These are phyloP conservation scores for Dolichallabes microphthalmus DNA, from an alignment of 2,113 vertebrate genomes.

Conservation along the genomic window DNA sequence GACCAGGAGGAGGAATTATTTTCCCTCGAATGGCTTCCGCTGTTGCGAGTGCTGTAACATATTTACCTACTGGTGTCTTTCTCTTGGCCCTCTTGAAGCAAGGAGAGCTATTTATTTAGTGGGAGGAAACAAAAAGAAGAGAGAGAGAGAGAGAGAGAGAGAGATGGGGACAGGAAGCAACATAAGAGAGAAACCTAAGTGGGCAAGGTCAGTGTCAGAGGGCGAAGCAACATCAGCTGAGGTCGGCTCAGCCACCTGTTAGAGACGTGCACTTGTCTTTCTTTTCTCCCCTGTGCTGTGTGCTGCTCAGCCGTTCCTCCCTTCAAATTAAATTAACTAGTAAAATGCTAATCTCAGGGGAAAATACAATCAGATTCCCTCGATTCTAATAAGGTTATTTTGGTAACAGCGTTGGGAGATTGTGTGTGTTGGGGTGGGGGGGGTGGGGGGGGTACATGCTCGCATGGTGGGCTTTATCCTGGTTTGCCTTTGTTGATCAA, in stretches of 20 bases:
- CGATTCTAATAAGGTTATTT: conserved; percentile 58
- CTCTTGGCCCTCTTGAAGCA: conserved; percentile 48
- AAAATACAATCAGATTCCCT: conserved; percentile 70
- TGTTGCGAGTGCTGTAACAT: conserved; percentile 90
- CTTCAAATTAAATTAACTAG: conserved; percentile 86
- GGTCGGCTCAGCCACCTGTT: conserved; percentile 89
- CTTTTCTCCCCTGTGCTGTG: conserved; percentile 62
- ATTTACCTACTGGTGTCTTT: conserved; percentile 61
- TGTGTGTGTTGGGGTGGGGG: too few species aligned
- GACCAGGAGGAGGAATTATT: conserved; percentile 89
- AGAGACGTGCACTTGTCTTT: conserved; percentile 77
- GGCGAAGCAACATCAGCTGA: conserved; percentile 89
- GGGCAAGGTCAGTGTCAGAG: conserved; percentile 87
- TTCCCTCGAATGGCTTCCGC: conserved; percentile 93
- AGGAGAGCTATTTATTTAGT: conserved; percentile 58
- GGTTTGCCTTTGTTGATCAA: conserved; percentile 23
- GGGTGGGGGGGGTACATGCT: conserved; percentile 7
- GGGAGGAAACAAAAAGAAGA: conserved; percentile 38
- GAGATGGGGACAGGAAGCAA: conserved; percentile 42
- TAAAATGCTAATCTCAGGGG: conserved; percentile 78
- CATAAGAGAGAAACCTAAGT: conserved; percentile 52
- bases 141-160: conserved; percentile 27
- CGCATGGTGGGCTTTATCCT: background rate
- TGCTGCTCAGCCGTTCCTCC: conserved; percentile 63
- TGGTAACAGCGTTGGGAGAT: conserved; percentile 31